Conservation (phyloP, 2,113 vertebrate species). For the Otocyon megalotis region DNA sequence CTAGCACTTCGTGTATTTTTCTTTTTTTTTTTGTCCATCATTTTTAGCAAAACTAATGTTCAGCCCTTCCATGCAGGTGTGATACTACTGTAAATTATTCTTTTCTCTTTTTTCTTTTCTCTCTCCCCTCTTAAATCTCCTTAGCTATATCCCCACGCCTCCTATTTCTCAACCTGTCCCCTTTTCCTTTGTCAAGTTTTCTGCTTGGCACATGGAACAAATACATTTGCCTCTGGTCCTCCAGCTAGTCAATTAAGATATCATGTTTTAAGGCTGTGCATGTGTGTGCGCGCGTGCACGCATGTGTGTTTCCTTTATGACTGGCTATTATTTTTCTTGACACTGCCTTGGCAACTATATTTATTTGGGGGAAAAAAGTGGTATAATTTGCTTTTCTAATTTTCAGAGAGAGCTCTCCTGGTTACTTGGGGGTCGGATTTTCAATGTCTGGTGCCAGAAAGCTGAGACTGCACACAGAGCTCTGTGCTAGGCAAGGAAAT, state of each 20-base stretch:
- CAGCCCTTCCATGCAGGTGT: background rate
- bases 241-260: constrained; percentile 80
- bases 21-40: background rate
- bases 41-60: background rate
- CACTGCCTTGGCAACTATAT: constrained; percentile 80
- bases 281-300: background rate
- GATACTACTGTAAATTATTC: background rate
- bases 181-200: background rate
- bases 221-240: constrained; percentile 66
- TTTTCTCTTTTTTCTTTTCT: background rate
- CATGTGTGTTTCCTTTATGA: constrained; percentile 30
- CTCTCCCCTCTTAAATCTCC: background rate
- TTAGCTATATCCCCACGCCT: background rate
- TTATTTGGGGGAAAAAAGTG: constrained; percentile 80
- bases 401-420: constrained; percentile 77
- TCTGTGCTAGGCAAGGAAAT: constrained; percentile 85
- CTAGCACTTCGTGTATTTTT: background rate
- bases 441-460: constrained; percentile 72
- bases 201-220: accelerated
- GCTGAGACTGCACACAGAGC: constrained; percentile 83
- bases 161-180: background rate
- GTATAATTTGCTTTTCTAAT: constrained; percentile 87
- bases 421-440: constrained; percentile 73
- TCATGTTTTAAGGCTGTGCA: constrained; percentile 59
- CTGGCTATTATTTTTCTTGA: constrained; percentile 76